These are phyloP conservation scores for Greenwoodochromis staneri DNA, from an alignment of 2,113 vertebrate genomes.

Conservation along the genomic window DNA sequence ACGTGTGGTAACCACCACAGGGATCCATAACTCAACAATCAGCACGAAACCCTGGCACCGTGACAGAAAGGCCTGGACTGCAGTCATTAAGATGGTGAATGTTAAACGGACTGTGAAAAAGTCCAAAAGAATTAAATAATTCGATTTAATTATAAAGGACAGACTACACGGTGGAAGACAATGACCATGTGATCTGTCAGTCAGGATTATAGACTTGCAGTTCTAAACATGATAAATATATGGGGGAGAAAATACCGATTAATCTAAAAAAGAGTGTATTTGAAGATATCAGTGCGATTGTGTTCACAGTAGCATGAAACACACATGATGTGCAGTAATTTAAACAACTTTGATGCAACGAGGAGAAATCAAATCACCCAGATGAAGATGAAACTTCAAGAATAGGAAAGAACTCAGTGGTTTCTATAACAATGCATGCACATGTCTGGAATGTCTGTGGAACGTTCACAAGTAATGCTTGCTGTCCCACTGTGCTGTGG, in stretches of 20 bases:
- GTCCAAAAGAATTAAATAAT: background rate
- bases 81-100: background rate
- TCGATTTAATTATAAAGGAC: background rate
- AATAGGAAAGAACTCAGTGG: background rate
- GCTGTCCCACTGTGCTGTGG: constrained; percentile 2
- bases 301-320: background rate
- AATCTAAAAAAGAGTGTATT: background rate
- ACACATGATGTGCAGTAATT: background rate
- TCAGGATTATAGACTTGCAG: background rate
- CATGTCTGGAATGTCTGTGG: constrained; percentile 24
- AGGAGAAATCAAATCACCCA: background rate
- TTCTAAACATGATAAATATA: background rate
- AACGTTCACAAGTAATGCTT: background rate
- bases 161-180: background rate
- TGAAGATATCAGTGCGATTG: background rate
- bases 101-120: background rate
- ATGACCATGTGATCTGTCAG: fast-evolving
- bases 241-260: background rate
- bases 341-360: background rate
- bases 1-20: background rate
- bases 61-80: background rate
- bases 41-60: background rate
- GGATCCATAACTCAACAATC: background rate
- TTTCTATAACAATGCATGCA: constrained; percentile 21
- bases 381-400: background rate